Percentiles rank a stretch among this genome's conserved stretches.
Evolutionary conservation across 92 coral and sea anemone genomes (phyloP).

Genomic region (Siderastrea radians): DNA sequence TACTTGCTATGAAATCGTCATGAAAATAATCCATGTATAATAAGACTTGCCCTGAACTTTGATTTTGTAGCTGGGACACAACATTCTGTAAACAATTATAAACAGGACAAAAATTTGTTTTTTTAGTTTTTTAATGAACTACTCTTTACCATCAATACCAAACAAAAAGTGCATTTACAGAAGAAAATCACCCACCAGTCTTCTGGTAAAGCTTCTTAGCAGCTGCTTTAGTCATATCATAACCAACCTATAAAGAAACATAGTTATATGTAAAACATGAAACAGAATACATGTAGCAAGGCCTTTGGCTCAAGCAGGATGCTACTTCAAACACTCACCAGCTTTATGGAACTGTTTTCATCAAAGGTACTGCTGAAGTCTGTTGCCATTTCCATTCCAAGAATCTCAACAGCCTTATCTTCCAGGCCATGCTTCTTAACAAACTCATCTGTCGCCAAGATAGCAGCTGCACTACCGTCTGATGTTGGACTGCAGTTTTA

Average conservation of each 20-base stretch:
- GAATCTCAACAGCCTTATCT: constrained; percentile 88
- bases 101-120: too few species aligned
- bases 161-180: too few species aligned
- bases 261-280: too few species aligned
- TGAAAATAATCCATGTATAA: too few species aligned
- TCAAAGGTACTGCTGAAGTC: constrained; percentile 92
- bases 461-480: constrained; percentile 99
- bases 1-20: too few species aligned
- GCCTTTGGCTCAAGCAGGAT: neutral
- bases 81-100: too few species aligned
- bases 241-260: constrained; percentile 83
- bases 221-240: constrained; percentile 96
- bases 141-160: too few species aligned
- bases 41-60: too few species aligned
- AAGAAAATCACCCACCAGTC: constrained; percentile 64
- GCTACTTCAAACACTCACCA: constrained; percentile 50
- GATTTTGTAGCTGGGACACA: too few species aligned
- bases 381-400: constrained; percentile 99
- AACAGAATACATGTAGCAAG: neutral
- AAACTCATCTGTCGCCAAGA: constrained; percentile 94
- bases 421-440: constrained; percentile 80
- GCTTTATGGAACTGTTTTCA: constrained; percentile 92
- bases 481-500: constrained; percentile 88
- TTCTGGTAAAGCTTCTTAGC: constrained; percentile 82
- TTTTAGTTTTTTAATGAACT: too few species aligned